Base-by-base conservation (phyloP, 1,140 invertebrate species). In the Brachionus angularis region DNA sequence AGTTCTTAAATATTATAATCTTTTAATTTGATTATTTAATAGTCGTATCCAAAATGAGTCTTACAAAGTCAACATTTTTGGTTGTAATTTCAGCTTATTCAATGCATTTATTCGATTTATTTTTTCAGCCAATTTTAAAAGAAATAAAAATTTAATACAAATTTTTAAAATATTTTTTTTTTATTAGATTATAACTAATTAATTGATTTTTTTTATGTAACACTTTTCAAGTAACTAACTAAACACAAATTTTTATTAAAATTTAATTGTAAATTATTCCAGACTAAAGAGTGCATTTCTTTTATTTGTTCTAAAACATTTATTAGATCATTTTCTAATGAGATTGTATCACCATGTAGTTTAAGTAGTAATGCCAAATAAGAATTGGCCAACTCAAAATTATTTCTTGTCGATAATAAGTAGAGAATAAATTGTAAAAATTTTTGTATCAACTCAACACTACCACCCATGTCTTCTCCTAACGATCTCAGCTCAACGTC, bases 331-430 rank as follows among this genome's bases (percentile, higher is more conserved):
- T 82, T 75, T 14, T 85, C 84, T 52, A 84, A 78, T 0, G 85
- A 82, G 36, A 93, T 83, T 12, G 80, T 76, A 47, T 85, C 84
- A 1, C 87, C 86, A 78, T 96, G 91, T 29, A 87, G 85, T 81
- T 95, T 94, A 10, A 98, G 78, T 83, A 95, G 96, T 16, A 96
- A 82, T 53, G 86, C 87, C n/a, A 97, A 83, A 83, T 94, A 96
- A 1, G 91, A 87, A 79, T 96, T 89, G 0, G 87, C 86, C n/a
- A 96, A 79, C 83, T 98, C 94, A 83, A 93, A 96, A 81, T 96
- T 86, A 73, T 79, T 86, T 75, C 90, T 91, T 2, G 84, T 88
- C 71, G 85, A 81, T 1, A 96, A 83, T 81, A 90, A 87, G 64
- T 79, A 81, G 42, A 86, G 80, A 5, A 96, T 79, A 78, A 91